Conservation (phyloP, 2,113 vertebrate species). For the Dasyprocta punctata region DNA sequence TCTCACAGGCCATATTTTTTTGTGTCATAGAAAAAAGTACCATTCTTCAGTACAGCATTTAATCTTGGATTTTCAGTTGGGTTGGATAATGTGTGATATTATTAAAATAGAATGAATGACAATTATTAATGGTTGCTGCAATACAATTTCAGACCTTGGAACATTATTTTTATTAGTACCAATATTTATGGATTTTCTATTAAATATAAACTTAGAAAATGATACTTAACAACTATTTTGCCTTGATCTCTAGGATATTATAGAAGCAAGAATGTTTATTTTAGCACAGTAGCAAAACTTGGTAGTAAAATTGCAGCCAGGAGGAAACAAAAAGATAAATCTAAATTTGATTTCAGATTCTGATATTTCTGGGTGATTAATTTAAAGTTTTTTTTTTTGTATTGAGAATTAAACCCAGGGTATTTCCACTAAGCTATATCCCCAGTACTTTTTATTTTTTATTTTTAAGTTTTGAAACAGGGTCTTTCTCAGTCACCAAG, state of each 20-base stretch:
- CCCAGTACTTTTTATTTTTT: not conserved
- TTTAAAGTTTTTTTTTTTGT: not conserved
- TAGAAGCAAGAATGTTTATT: not conserved
- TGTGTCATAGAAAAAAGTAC: not conserved
- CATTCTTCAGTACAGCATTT: conserved; percentile 4
- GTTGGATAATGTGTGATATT: not conserved
- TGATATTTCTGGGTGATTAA: not conserved
- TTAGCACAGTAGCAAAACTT: not conserved
- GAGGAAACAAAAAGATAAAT: not conserved
- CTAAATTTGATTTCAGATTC: not conserved
- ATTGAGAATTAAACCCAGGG: not conserved
- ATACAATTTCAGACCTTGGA: not conserved
- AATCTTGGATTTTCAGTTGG: not conserved
- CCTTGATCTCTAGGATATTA: not conserved
- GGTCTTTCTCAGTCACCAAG: not conserved
- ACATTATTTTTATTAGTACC: not conserved
- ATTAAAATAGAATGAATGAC: not conserved
- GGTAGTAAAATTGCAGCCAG: not conserved
- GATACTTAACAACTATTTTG: not conserved
- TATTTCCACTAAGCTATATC: not conserved
- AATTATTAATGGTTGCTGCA: not conserved
- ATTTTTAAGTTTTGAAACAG: not conserved
- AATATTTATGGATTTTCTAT: not conserved
- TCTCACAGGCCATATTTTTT: conserved; percentile 1
- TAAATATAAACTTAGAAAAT: not conserved